Evolutionary conservation across 2,113 vertebrate species (phyloP).

Genomic region (Eidolon helvum): DNA sequence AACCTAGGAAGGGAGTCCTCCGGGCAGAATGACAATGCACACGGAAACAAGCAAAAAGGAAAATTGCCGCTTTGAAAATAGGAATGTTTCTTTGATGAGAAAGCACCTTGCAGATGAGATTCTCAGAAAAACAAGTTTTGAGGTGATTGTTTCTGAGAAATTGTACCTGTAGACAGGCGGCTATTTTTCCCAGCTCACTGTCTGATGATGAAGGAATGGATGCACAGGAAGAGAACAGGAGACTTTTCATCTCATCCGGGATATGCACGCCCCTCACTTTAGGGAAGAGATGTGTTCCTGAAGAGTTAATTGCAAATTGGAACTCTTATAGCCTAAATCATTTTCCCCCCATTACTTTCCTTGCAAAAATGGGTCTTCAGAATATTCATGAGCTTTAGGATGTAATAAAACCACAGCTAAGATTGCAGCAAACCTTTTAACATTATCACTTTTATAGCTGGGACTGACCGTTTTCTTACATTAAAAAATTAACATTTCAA

Average conservation of each 20-base stretch:
- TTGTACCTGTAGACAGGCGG: neutral
- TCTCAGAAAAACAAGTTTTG: neutral
- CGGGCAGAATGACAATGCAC: slow-evolving; percentile 14
- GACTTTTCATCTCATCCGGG: neutral
- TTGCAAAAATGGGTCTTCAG: slow-evolving; percentile 14
- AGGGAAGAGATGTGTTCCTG: neutral
- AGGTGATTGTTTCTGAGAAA: neutral
- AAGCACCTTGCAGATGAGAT: neutral
- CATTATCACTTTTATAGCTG: neutral
- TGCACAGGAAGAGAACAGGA: neutral
- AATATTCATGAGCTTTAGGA: neutral
- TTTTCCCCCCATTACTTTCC: neutral
- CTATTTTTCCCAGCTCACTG: neutral
- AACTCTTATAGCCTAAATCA: slow-evolving; percentile 40
- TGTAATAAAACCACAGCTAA: neutral
- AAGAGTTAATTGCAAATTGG: slow-evolving; percentile 20
- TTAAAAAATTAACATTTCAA: neutral
- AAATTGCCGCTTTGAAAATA: neutral
- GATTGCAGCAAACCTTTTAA: neutral
- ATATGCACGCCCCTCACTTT: neutral
- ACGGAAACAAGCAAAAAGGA: neutral
- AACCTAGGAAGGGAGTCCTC: neutral
- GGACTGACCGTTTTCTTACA: slow-evolving; percentile 1
- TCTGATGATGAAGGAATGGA: neutral
- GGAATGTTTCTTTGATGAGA: neutral